Evolutionary conservation across 2,113 vertebrate genomes (phyloP), one percentile per base, ranked within the genome.

Genomic region (Sinocyclocheilus rhinocerous): DNA sequence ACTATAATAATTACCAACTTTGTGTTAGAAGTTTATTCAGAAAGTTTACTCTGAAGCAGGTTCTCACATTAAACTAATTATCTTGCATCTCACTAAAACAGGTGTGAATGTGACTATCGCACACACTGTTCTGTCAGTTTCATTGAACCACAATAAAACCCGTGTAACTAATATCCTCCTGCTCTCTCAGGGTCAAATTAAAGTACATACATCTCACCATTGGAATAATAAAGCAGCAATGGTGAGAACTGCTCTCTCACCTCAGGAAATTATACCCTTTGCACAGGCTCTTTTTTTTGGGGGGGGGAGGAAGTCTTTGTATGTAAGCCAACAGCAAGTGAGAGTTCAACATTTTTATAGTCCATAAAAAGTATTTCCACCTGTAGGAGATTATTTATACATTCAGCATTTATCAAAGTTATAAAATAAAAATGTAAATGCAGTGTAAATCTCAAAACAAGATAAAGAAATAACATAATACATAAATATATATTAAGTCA

Each of bases 221-320:
- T 61, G 70, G 24, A 88, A 82, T 85, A 85, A 85, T 85, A 85
- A 88, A 76, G 22, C 61, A 69, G 50, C 61, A 59, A 76, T 78
- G 61, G 79, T 85, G 72, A 72, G 50, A 85, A 81, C 18, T 85
- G 59, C 24, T 83, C 73, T 77, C 76, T 83, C 61, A 52, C 50
- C 72, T 29, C 33, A 85, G 83, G 78, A 76, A 88, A 88, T 85
- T 70, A 84, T 12, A 84, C 33, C 81, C 50, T 42, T 52, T 84
- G 50, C 67, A 59, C 45, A 50, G 11, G 8, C 24, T 48, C 70
- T 55, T 50, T 50, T 33, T 4, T n/a, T 3, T 2, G 52, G 16
- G 52, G 57, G 22, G 55, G 18, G 50, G 18, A 6, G 55, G 57
- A 42, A 24, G 78, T 33, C 22, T 67, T 50, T 83, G 24, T 18